Conservation (phyloP, 2,888 invertebrate genomes). For the Choristoneura rosaceana region DNA sequence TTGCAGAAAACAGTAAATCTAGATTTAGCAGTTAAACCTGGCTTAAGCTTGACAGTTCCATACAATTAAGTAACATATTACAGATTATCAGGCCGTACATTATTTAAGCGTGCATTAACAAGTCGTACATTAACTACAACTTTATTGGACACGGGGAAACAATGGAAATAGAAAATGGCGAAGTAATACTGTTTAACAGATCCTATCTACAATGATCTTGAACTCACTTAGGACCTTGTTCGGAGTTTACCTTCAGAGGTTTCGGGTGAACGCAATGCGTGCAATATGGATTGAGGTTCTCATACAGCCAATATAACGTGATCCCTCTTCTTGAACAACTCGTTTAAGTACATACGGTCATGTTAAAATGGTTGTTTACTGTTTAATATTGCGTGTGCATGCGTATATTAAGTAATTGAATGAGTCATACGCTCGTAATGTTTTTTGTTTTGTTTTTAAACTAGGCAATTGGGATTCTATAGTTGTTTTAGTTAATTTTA, state of each 20-base stretch:
- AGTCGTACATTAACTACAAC: too few species aligned
- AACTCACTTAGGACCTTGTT: conserved; percentile 25
- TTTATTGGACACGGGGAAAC: background rate
- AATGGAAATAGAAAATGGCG: background rate
- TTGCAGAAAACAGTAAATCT: too few species aligned
- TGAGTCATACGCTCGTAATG: conserved; percentile 15
- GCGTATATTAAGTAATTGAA: conserved; percentile 17
- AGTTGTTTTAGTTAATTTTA: too few species aligned
- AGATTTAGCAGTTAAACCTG: too few species aligned
- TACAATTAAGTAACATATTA: too few species aligned
- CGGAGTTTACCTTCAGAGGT: conserved; percentile 12
- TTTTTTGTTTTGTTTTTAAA: conserved; percentile 8
- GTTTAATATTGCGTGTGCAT: background rate
- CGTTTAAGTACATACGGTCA: background rate
- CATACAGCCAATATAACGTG: background rate
- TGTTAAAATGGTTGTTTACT: background rate
- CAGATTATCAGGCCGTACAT: too few species aligned
- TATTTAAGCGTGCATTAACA: too few species aligned
- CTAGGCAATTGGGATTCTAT: background rate
- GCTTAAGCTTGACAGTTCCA: too few species aligned
- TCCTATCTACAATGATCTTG: conserved; percentile 12
- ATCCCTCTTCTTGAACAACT: background rate
- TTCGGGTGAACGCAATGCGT: conserved; percentile 28
- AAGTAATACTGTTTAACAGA: background rate
- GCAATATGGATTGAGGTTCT: conserved; percentile 27